Base-by-base conservation (phyloP, 37 sponge, comb jelly and placozoan species). In the Crambe crambe region DNA sequence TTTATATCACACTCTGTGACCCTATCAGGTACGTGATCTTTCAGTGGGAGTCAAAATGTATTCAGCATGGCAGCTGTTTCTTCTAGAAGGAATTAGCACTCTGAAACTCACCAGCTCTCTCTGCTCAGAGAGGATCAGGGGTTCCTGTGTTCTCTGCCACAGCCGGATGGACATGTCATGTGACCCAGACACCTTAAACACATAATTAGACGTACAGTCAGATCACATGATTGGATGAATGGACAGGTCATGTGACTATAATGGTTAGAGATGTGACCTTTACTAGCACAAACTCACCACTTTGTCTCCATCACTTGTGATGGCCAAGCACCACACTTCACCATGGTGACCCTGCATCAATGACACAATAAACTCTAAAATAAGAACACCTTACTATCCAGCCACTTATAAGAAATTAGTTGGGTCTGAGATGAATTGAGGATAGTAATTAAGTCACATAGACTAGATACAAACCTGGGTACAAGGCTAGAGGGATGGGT, bases 111-210 rank as follows among this genome's bases (percentile, higher is more conserved):
- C 95, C 59, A 68, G 78, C 68, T 97, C 98, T 25, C 83, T 58
- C 78, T 97, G 91, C 38, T 95, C 95, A 56, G 97, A 92, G 44
- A 92, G 69, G 17, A 94, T 64, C 5, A 97, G 82, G 0, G 89
- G 89, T 67, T 97, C 95, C 20, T 92, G 84, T 0, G 93, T 94
- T 38, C 95, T 72, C 79, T 89, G 86, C 98, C 98, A 97, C 36
- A 94, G 23, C 25, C 98, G 56, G 42, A 97, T 47, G 17, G 95
- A 95, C 40, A 54, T 62, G 83, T 97, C 98, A 83, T 94, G 98
- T 80, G 98, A 94, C 30, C 93, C 91, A 57, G 92, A 81, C 18
- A 90, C 92, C 94, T 94, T 12, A 38, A 23, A 60, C 8, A 59
- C 59, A 56, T 22, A 57, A 68, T 62, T 6, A 68, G 63, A 61